These are phyloP conservation scores for Bambusicola thoracicus DNA, from an alignment of 2,113 vertebrate species.

Conservation along the genomic window DNA sequence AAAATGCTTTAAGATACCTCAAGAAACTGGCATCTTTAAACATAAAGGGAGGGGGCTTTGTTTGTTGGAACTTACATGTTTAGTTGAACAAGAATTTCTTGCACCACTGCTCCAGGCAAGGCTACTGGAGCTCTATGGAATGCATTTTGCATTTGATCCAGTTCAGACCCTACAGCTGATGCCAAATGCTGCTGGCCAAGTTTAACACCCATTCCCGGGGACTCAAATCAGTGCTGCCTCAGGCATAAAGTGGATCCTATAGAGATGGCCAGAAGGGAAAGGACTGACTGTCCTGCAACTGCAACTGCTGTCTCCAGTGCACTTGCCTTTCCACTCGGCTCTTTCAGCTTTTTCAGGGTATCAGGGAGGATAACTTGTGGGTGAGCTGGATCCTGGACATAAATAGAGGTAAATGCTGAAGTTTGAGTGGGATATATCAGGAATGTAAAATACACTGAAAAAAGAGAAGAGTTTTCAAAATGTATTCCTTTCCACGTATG, in stretches of 20 bases:
- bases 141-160: background rate
- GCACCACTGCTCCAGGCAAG: too few species aligned
- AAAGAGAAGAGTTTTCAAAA: background rate
- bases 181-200: background rate
- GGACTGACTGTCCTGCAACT: background rate
- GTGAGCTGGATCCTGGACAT: background rate
- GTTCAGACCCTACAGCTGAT: background rate
- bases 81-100: background rate
- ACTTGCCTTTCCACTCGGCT: background rate
- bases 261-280: background rate
- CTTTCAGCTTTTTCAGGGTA: background rate
- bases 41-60: background rate
- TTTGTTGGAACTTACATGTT: background rate
- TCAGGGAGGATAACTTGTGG: background rate
- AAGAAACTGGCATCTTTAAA: background rate
- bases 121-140: background rate
- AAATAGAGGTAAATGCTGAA: background rate
- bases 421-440: background rate
- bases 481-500: background rate
- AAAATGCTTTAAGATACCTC: background rate
- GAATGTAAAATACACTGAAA: background rate
- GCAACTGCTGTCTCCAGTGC: background rate
- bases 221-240: too few species aligned
- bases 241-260: background rate
- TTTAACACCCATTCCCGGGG: background rate